A percentile compares a stretch with the other conserved stretches of the same genome.
phyloP scores from a whole-genome alignment of 2,888 invertebrate species.

The Drosophila borborema region DNA sequence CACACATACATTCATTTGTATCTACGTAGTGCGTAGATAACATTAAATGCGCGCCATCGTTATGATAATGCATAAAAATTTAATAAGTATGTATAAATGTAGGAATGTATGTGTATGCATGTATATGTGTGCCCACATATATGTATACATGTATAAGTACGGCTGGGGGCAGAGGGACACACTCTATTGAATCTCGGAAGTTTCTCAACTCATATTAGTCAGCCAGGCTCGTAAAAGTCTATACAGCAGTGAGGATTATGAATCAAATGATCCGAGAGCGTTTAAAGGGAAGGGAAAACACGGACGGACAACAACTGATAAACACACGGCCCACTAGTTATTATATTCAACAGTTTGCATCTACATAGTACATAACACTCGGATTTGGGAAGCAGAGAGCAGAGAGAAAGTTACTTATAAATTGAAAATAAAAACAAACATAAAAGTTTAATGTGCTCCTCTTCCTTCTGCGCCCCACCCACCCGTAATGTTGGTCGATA shows the following conservation, averaged over 20 bases:
- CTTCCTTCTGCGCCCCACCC: constrained; percentile 9
- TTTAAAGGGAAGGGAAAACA: constrained; percentile 54
- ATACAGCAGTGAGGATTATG: constrained; percentile 72
- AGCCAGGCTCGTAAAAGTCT: constrained; percentile 49
- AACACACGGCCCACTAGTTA: constrained; percentile 21
- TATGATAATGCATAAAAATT: constrained; percentile 59
- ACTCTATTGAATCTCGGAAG: constrained; percentile 42
- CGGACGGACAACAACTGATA: constrained; percentile 59
- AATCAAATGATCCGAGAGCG: constrained; percentile 68
- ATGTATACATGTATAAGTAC: constrained; percentile 14
- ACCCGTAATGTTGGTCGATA: constrained; percentile 50
- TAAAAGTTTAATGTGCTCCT: constrained; percentile 75
- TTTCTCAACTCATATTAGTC: constrained; percentile 48
- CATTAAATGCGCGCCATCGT: constrained; percentile 34
- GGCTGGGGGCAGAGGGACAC: constrained; percentile 45
- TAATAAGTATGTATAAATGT: constrained; percentile 30
- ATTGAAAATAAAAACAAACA: constrained; percentile 82
- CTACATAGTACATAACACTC: background rate
- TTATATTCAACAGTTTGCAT: constrained; percentile 11
- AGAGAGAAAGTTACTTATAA: constrained; percentile 60
- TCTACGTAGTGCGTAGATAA: constrained; percentile 23
- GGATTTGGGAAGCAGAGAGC: background rate
- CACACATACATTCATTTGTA: constrained; percentile 23
- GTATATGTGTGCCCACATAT: background rate
- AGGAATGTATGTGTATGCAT: constrained; percentile 19